Evolutionary conservation across 2,888 invertebrate species (phyloP).

Genomic region (Ferrisia virgata): DNA sequence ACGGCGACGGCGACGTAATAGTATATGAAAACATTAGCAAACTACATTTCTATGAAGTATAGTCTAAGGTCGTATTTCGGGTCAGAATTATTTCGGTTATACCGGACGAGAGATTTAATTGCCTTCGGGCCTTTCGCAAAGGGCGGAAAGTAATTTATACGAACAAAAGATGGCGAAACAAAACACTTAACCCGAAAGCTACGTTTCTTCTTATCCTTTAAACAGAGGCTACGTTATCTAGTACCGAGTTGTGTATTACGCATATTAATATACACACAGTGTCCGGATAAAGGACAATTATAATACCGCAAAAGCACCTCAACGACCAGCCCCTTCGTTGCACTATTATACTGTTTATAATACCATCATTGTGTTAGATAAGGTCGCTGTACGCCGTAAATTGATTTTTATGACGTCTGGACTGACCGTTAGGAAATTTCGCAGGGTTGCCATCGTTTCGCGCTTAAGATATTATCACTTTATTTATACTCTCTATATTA

Average conservation of each 20-base stretch:
- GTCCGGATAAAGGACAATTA: conserved; percentile 41
- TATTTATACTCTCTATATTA: conserved; percentile 7
- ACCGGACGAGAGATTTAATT: conserved; percentile 31
- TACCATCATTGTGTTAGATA: conserved; percentile 39
- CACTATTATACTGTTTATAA: conserved; percentile 36
- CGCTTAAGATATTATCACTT: conserved; percentile 7
- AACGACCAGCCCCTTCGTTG: not conserved
- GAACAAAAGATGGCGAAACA: conserved; percentile 33
- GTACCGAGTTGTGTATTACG: conserved; percentile 36
- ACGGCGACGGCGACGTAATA: not conserved
- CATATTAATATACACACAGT: conserved; percentile 33
- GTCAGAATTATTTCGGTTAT: conserved; percentile 27
- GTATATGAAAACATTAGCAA: conserved; percentile 11
- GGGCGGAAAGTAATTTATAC: conserved; percentile 29
- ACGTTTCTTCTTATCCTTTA: conserved; percentile 33
- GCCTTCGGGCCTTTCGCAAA: conserved; percentile 24
- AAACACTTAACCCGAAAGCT: conserved; percentile 33
- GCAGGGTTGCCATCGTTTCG: conserved; percentile 22
- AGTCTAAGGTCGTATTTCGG: conserved; percentile 18
- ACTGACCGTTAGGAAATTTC: conserved; percentile 28
- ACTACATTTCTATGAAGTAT: conserved; percentile 7
- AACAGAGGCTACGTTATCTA: conserved; percentile 18
- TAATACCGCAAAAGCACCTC: conserved; percentile 39
- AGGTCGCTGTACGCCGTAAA: conserved; percentile 35
- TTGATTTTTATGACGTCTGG: conserved; percentile 41